Evolutionary conservation across 1,140 invertebrate genomes (phyloP).

Genomic region (Protaetia brevitarsis): DNA sequence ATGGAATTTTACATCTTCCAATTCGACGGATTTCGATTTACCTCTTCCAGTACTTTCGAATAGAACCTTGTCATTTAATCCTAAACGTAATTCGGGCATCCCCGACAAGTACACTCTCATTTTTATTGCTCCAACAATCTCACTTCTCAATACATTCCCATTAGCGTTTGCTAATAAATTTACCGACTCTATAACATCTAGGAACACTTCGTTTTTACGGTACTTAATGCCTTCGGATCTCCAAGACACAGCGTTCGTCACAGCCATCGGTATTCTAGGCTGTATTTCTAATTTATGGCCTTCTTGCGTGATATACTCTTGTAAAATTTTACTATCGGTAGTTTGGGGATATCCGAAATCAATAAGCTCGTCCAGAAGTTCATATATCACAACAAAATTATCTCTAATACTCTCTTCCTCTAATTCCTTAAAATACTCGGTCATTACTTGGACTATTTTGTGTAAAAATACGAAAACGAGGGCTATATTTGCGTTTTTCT

Average conservation of each 20-base stretch:
- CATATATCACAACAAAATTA: constrained; percentile 99
- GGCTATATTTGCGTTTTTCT: constrained; percentile 97
- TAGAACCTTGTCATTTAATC: constrained; percentile 98
- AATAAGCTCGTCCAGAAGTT: constrained; percentile 95
- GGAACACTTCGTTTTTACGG: constrained; percentile 99
- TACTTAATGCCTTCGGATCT: constrained; percentile 98
- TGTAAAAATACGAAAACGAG: constrained; percentile 96
- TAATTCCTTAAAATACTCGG: constrained; percentile 98
- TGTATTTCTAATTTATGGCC: constrained; percentile 97
- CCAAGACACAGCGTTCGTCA: constrained; percentile 99
- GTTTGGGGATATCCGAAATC: constrained; percentile 99
- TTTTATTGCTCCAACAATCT: constrained; percentile 98
- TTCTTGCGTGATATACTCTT: constrained; percentile 98
- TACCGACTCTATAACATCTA: constrained; percentile 99
- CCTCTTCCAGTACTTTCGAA: constrained; percentile 97
- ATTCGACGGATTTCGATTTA: constrained; percentile 97
- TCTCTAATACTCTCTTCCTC: constrained; percentile 99
- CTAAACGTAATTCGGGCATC: constrained; percentile 99
- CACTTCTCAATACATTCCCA: constrained; percentile 95
- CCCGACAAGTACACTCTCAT: constrained; percentile 99
- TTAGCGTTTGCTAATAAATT: constrained; percentile 97
- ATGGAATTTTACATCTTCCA: constrained; percentile 99
- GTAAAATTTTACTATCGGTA: constrained; percentile 97
- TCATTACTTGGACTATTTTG: constrained; percentile 97
- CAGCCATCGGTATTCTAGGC: constrained; percentile 97